A percentile compares a stretch with the other conserved stretches of the same genome.
Evolutionary conservation across 2,888 invertebrate genomes (phyloP).

Genomic region (Nemurella pictetii): DNA sequence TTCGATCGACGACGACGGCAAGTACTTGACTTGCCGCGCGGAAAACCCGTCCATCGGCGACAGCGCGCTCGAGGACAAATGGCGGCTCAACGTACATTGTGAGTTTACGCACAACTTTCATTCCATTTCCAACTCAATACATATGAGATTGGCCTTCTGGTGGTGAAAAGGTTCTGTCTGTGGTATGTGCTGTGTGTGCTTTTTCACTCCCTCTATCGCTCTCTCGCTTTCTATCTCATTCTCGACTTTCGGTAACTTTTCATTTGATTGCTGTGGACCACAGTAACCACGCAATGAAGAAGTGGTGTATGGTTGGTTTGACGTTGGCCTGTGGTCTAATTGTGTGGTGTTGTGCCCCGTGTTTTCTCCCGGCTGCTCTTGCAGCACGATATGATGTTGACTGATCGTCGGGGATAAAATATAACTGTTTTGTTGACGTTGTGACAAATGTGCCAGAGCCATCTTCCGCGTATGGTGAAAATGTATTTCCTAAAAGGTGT

Average conservation of each 20-base stretch:
- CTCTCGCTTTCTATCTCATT: too few relatives aligned
- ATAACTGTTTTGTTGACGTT: neutral
- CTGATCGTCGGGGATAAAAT: neutral
- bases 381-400: neutral
- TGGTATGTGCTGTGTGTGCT: neutral
- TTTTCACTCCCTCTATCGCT: too few relatives aligned
- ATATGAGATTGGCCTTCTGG: neutral
- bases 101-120: conserved; percentile 56
- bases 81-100: conserved; percentile 87
- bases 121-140: neutral
- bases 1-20: conserved; percentile 84
- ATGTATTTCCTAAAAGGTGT: neutral
- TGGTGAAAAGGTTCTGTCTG: neutral
- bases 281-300: neutral
- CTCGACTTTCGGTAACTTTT: neutral
- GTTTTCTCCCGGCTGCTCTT: neutral
- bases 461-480: neutral
- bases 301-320: neutral
- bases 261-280: neutral
- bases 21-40: conserved; percentile 84
- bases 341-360: neutral
- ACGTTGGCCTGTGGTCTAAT: neutral
- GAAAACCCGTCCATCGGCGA: conserved; percentile 84
- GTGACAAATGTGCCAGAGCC: neutral
- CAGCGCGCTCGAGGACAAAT: conserved; percentile 83